Evolutionary conservation across 2,888 invertebrate genomes (phyloP).

Genomic region (Polyommatus icarus): DNA sequence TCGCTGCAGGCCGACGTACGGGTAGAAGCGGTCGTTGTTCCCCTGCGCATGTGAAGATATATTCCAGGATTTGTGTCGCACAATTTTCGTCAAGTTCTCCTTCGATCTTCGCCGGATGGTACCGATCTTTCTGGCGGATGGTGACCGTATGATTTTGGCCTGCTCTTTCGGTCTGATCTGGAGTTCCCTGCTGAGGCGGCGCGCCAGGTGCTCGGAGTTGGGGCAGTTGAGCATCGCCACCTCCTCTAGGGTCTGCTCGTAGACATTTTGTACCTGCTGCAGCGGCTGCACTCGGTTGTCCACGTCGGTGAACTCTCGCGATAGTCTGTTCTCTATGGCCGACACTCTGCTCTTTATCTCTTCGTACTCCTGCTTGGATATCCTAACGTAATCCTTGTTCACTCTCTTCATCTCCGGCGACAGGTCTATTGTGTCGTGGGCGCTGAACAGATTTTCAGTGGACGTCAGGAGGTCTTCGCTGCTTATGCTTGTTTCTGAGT

Average conservation of each 20-base stretch:
- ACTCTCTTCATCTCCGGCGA: conserved; percentile 66
- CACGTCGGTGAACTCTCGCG: conserved; percentile 83
- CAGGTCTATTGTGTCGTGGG: conserved; percentile 70
- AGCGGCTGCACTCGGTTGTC: conserved; percentile 75
- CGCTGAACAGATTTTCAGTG: conserved; percentile 68
- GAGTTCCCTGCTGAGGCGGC: conserved; percentile 85
- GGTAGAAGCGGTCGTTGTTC: conserved; percentile 73
- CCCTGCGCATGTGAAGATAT: conserved; percentile 68
- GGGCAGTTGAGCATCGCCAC: conserved; percentile 83
- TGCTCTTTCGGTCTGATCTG: conserved; percentile 86
- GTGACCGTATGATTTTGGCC: conserved; percentile 86
- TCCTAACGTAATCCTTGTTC: conserved; percentile 83
- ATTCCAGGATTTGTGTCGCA: conserved; percentile 85
- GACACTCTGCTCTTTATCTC: conserved; percentile 88
- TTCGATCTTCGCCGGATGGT: conserved; percentile 86
- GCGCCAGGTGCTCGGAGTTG: conserved; percentile 85
- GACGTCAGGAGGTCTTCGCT: conserved; percentile 71
- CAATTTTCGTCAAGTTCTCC: conserved; percentile 80
- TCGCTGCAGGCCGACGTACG: conserved; percentile 76
- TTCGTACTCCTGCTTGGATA: conserved; percentile 88
- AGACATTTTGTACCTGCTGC: conserved; percentile 85
- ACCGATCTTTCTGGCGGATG: conserved; percentile 90
- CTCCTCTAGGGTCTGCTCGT: conserved; percentile 86
- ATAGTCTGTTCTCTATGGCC: conserved; percentile 85
- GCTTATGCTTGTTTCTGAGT: conserved; percentile 68